These are phyloP conservation scores for Anoplius nigerrimus DNA, from an alignment of 2,888 invertebrate species.

Conservation along the genomic window DNA sequence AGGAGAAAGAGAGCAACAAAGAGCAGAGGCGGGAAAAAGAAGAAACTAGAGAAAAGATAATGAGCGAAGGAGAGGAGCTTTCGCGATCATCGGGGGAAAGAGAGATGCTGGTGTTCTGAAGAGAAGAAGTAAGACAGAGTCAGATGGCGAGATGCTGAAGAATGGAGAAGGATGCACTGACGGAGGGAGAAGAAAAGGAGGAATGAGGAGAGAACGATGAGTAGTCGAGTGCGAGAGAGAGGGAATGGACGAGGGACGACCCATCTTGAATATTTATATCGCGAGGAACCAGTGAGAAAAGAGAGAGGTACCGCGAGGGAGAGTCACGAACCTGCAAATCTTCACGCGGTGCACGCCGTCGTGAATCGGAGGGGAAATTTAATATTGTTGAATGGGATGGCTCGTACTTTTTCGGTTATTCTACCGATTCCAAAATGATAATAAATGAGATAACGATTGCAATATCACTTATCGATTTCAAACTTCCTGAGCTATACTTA, in stretches of 20 bases:
- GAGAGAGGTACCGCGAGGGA: constrained; percentile 30
- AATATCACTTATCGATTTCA: no score
- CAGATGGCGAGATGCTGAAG: background rate
- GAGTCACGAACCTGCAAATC: constrained; percentile 31
- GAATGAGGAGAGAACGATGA: constrained; percentile 9
- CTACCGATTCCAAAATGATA: no score
- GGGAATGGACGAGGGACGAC: constrained; percentile 43
- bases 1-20: constrained; percentile 12
- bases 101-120: constrained; percentile 22
- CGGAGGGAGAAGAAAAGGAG: constrained; percentile 4
- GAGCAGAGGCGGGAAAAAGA: constrained; percentile 7
- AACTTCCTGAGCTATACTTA: no score
- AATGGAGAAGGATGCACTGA: background rate
- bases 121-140: constrained; percentile 12
- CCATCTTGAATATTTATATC: constrained; percentile 69
- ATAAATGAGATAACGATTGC: no score
- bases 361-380: no score
- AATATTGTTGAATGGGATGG: no score
- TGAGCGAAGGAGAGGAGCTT: constrained; percentile 12
- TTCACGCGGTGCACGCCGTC: constrained; percentile 4
- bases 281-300: constrained; percentile 49
- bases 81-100: no score
- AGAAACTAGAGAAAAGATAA: constrained; percentile 18
- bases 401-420: no score
- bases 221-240: constrained; percentile 23